Conservation (phyloP, 2,888 invertebrate species). For the Meganola albula region DNA sequence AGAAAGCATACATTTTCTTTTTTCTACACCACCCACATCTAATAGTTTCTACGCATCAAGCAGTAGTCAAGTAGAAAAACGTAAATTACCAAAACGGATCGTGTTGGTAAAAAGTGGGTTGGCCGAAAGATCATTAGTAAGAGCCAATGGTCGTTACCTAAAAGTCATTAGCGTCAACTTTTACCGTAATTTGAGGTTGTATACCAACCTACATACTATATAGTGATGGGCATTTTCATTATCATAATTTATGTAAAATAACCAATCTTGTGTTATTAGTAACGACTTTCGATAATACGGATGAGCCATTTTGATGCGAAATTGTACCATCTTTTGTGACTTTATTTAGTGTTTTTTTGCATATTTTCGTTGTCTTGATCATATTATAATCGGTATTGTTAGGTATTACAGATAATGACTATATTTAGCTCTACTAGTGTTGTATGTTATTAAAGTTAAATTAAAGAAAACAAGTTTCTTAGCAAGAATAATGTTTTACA, state of each 20-base stretch:
- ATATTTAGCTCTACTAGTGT: no score
- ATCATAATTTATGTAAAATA: conserved; percentile 63
- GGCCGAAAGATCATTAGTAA: conserved; percentile 65
- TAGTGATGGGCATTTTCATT: conserved; percentile 44
- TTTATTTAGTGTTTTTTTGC: conserved; percentile 25
- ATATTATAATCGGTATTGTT: conserved; percentile 17
- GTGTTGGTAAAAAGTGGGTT: conserved; percentile 68
- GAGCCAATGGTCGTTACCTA: conserved; percentile 75
- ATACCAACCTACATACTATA: conserved; percentile 33
- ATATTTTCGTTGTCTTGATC: conserved; percentile 17
- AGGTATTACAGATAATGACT: conserved; percentile 19
- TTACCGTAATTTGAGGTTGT: conserved; percentile 67
- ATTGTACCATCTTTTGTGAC: conserved; percentile 29
- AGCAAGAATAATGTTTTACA: no score
- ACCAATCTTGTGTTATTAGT: conserved; percentile 64
- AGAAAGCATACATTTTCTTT: conserved; percentile 30
- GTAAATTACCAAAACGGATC: conserved; percentile 68
- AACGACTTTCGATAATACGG: conserved; percentile 45
- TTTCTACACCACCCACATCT: conserved; percentile 29
- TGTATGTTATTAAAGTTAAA: no score
- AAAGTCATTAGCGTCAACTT: conserved; percentile 75
- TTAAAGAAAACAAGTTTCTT: no score
- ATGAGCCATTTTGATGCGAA: conserved; percentile 43
- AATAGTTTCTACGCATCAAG: conserved; percentile 43
- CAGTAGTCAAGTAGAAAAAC: conserved; percentile 54